phyloP scores from a whole-genome alignment of 2,888 invertebrate species.

The Lochmaea capreae region DNA sequence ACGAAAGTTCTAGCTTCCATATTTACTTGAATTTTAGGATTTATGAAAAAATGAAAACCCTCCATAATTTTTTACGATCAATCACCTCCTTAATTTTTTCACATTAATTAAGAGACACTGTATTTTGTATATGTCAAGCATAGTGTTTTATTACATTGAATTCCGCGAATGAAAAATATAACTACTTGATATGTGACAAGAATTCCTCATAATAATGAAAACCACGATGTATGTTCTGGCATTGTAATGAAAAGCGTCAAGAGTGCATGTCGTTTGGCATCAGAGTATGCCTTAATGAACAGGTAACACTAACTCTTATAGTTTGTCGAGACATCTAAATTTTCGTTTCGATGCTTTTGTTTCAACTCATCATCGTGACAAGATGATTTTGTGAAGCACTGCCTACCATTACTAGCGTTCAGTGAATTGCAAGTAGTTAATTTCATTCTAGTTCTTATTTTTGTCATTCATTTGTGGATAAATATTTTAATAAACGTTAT shows the following conservation, averaged over 20 bases:
- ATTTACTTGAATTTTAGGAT: no score
- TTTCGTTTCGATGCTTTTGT: constrained; percentile 30
- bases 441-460: constrained; percentile 7
- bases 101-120: no score
- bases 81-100: no score
- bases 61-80: no score
- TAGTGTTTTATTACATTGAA: no score
- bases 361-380: constrained; percentile 18
- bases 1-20: no score
- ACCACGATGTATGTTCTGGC: background rate
- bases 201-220: background rate
- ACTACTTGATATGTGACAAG: background rate
- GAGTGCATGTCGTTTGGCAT: constrained; percentile 1
- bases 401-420: no score
- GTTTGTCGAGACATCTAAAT: constrained; percentile 24
- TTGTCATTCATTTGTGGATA: background rate
- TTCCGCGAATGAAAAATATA: background rate
- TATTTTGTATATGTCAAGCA: no score
- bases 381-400: background rate
- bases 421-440: no score
- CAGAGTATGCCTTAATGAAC: constrained; percentile 19
- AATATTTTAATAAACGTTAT: no score
- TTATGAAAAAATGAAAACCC: no score
- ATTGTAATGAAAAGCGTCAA: background rate
- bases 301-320: constrained; percentile 12